Conservation (phyloP, 2,888 invertebrate genomes). For the Sminthurides aquaticus region DNA sequence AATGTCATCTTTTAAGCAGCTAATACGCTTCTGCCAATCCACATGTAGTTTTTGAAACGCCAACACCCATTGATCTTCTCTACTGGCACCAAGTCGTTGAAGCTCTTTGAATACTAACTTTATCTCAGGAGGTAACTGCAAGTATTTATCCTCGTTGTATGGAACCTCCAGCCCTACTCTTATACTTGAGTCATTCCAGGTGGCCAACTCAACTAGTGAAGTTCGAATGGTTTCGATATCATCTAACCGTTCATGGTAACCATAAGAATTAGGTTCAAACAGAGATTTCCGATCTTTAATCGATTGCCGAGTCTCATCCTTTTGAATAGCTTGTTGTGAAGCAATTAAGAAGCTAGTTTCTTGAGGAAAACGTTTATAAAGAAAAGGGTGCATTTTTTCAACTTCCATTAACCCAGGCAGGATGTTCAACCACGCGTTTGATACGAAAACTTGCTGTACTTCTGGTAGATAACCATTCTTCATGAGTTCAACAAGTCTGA, state of each 20-base stretch:
- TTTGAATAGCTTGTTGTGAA: constrained; percentile 9
- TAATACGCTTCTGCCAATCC: constrained; percentile 34
- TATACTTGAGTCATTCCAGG: background rate
- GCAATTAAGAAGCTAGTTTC: constrained; percentile 30
- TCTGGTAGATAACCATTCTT: constrained; percentile 29
- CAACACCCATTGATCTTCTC: constrained; percentile 40
- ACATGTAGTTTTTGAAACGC: constrained; percentile 33
- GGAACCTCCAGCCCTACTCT: background rate
- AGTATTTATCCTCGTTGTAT: constrained; percentile 4
- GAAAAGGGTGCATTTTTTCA: constrained; percentile 26
- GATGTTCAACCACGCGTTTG: constrained; percentile 29
- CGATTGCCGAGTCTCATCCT: background rate
- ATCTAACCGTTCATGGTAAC: constrained; percentile 20
- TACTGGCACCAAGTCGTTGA: constrained; percentile 34
- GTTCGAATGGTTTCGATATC: background rate
- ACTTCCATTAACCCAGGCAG: constrained; percentile 34
- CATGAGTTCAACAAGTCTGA: constrained; percentile 27
- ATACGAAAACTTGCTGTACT: constrained; percentile 23
- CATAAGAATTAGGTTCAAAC: constrained; percentile 17
- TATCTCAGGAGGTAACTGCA: constrained; percentile 24
- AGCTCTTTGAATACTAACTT: constrained; percentile 33
- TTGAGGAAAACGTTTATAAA: constrained; percentile 32
- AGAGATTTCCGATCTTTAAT: constrained; percentile 12
- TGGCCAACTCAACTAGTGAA: background rate
- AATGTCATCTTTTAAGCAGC: constrained; percentile 33